A percentile compares a stretch with the other conserved stretches of the same genome.
Evolutionary conservation across 1,140 invertebrate species (phyloP).

Genomic region (Carposina sasakii): DNA sequence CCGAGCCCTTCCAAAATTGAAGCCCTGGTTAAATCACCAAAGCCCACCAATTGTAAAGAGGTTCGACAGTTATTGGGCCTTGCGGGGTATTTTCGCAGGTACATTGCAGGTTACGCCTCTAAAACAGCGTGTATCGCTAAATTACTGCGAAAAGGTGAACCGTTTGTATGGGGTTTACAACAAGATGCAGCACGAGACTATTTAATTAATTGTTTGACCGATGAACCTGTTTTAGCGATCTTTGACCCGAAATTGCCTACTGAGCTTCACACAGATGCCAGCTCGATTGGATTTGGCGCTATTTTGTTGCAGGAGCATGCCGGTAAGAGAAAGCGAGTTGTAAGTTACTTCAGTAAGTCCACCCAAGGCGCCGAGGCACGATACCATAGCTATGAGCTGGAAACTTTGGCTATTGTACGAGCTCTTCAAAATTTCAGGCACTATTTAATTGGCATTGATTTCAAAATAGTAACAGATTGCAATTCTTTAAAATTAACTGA

Average conservation of each 20-base stretch:
- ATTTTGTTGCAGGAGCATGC: slow-evolving; percentile 21
- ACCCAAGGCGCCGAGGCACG: slow-evolving; percentile 24
- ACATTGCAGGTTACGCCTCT: slow-evolving; percentile 26
- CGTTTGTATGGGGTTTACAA: background rate
- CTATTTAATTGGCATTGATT: slow-evolving; percentile 40
- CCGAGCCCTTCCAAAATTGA: slow-evolving; percentile 33
- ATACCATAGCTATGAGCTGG: slow-evolving; percentile 38
- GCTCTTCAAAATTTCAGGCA: slow-evolving; percentile 34
- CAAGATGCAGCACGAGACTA: background rate
- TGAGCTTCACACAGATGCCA: too few relatives aligned
- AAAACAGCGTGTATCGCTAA: slow-evolving; percentile 23
- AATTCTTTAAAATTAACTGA: slow-evolving; percentile 33
- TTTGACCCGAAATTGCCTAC: slow-evolving; percentile 23
- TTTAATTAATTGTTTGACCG: slow-evolving; percentile 6
- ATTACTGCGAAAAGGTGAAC: slow-evolving; percentile 18
- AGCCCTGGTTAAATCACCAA: slow-evolving; percentile 33
- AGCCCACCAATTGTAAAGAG: slow-evolving; percentile 31
- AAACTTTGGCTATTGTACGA: slow-evolving; percentile 31
- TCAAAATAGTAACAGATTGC: slow-evolving; percentile 51
- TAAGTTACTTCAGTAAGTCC: slow-evolving; percentile 29
- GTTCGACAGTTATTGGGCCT: slow-evolving; percentile 35
- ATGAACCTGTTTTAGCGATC: slow-evolving; percentile 20
- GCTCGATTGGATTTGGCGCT: too few relatives aligned
- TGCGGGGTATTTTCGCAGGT: slow-evolving; percentile 37
- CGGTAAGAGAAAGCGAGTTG: slow-evolving; percentile 25